These are phyloP conservation scores for Leptinotarsa rubiginosa DNA, from an alignment of 2,888 invertebrate species.

Conservation along the genomic window DNA sequence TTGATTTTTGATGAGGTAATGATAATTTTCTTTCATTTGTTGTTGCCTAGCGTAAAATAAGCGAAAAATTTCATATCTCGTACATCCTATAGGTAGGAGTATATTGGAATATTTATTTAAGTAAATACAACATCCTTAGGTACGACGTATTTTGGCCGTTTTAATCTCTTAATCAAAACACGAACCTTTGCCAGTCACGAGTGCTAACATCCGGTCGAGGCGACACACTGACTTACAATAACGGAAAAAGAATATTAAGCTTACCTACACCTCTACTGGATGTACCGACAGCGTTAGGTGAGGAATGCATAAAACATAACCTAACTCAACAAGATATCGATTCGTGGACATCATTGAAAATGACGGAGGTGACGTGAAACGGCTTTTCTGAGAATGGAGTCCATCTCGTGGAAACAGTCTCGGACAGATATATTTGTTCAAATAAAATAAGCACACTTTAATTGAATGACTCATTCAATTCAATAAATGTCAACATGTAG, in stretches of 20 bases:
- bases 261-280: constrained; percentile 43
- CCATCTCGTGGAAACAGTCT: neutral
- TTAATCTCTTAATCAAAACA: constrained; percentile 57
- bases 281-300: constrained; percentile 43
- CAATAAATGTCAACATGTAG: too few species aligned
- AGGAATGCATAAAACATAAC: constrained; percentile 53
- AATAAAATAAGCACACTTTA: too few species aligned
- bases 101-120: neutral
- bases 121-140: constrained; percentile 42
- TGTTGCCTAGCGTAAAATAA: neutral
- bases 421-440: neutral
- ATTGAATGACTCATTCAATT: too few species aligned
- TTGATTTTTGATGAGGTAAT: too few species aligned
- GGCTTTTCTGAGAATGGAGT: neutral
- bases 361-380: constrained; percentile 4
- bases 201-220: constrained; percentile 61
- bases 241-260: constrained; percentile 58
- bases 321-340: constrained; percentile 49
- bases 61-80: neutral
- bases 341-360: constrained; percentile 27
- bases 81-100: neutral
- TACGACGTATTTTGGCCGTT: constrained; percentile 47
- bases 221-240: constrained; percentile 66
- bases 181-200: constrained; percentile 64
- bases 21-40: too few species aligned